phyloP scores from a whole-genome alignment of 2,888 invertebrate genomes.

The Biston betularia region DNA sequence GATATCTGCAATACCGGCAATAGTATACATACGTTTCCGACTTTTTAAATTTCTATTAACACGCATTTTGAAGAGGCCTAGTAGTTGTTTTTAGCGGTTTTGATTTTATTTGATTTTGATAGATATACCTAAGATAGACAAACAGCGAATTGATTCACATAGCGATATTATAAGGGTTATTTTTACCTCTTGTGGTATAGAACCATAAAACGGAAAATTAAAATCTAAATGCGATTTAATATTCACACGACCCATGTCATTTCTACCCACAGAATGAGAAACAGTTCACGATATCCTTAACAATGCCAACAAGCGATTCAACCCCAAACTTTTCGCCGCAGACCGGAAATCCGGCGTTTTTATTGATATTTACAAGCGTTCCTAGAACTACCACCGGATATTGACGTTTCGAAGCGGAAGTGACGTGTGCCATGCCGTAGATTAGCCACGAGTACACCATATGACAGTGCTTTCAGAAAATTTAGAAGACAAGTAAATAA shows the following conservation, averaged over 20 bases:
- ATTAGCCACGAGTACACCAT: not conserved
- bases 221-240: not conserved
- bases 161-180: no score
- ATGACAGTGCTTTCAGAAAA: not conserved
- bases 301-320: slow-evolving; percentile 3
- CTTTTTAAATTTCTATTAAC: no score
- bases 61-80: no score
- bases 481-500: no score
- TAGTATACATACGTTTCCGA: no score
- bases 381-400: slow-evolving; percentile 14
- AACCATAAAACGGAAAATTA: no score
- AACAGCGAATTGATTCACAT: no score
- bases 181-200: no score
- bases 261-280: not conserved
- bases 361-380: slow-evolving; percentile 23
- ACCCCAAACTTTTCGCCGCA: slow-evolving; percentile 2
- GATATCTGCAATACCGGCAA: no score
- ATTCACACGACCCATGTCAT: not conserved
- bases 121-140: no score
- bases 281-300: not conserved
- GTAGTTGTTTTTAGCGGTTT: no score
- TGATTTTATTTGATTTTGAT: no score
- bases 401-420: slow-evolving; percentile 10
- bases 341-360: slow-evolving; percentile 22
- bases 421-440: slow-evolving; percentile 6